Conservation (phyloP, 2,888 invertebrate species). For the Lasioglossum oenotherae region DNA sequence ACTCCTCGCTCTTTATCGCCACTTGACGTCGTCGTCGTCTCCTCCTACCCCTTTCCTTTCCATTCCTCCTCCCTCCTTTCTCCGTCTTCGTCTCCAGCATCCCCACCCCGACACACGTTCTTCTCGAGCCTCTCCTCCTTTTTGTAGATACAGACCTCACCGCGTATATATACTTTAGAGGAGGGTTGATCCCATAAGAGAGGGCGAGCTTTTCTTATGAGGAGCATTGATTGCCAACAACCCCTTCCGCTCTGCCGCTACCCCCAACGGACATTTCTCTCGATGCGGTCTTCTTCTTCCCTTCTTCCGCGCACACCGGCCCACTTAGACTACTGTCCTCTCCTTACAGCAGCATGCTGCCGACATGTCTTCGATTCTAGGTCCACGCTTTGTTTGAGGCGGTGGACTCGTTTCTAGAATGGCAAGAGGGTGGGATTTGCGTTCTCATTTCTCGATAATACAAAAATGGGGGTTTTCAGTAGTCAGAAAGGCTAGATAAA, state of each 20-base stretch:
- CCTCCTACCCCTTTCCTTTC: too few species aligned
- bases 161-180: constrained; percentile 51
- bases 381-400: constrained; percentile 13
- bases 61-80: neutral
- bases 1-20: constrained; percentile 1
- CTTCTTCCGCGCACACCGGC: constrained; percentile 50
- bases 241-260: constrained; percentile 67
- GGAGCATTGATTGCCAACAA: constrained; percentile 84
- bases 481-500: too few species aligned
- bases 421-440: too few species aligned
- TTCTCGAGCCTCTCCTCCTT: constrained; percentile 63
- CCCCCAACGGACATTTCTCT: constrained; percentile 58
- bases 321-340: constrained; percentile 18
- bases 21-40: constrained; percentile 7
- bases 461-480: too few species aligned
- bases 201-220: constrained; percentile 82
- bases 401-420: too few species aligned
- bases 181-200: constrained; percentile 78
- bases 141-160: constrained; percentile 31
- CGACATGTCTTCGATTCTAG: constrained; percentile 25
- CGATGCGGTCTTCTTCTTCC: constrained; percentile 27
- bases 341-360: neutral
- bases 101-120: neutral
- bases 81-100: neutral
- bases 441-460: too few species aligned